Evolutionary conservation across 1,140 invertebrate species (phyloP).

Genomic region (Pogonus chalceus): DNA sequence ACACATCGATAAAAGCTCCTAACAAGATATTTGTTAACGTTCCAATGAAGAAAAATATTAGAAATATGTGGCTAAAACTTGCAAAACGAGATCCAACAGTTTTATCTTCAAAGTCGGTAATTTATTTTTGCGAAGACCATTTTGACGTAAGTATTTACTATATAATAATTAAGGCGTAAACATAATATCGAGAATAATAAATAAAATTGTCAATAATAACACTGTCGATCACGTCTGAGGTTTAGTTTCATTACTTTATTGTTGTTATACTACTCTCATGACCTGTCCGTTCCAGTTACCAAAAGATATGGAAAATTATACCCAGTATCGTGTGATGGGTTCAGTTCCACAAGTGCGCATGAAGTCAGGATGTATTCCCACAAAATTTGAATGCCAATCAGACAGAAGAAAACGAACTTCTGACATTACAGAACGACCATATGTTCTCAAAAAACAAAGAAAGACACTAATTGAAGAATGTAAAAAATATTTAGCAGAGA

Average conservation of each 20-base stretch:
- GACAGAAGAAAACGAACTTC: constrained; percentile 20
- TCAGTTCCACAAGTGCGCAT: constrained; percentile 21
- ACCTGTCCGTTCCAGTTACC: constrained; percentile 21
- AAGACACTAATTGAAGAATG: background rate
- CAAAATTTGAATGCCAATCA: constrained; percentile 23
- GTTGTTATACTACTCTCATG: constrained; percentile 14
- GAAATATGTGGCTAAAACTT: too few species aligned
- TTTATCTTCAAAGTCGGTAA: too few species aligned
- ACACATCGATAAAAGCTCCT: too few species aligned
- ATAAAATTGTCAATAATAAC: too few species aligned
- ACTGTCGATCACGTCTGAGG: too few species aligned
- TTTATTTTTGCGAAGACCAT: too few species aligned
- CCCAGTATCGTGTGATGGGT: constrained; percentile 24
- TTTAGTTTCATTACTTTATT: constrained; percentile 15
- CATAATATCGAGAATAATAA: too few species aligned
- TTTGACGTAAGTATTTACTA: too few species aligned
- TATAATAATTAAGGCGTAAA: too few species aligned
- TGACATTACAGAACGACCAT: constrained; percentile 6
- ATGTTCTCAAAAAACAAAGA: constrained; percentile 17
- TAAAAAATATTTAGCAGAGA: constrained; percentile 1
- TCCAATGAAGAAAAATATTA: too few species aligned
- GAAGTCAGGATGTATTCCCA: constrained; percentile 21
- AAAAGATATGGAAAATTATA: constrained; percentile 30
- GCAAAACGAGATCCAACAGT: too few species aligned
- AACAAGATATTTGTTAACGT: too few species aligned